These are phyloP conservation scores for Barypeithes pellucidus DNA, from an alignment of 2,888 invertebrate genomes.

Conservation along the genomic window DNA sequence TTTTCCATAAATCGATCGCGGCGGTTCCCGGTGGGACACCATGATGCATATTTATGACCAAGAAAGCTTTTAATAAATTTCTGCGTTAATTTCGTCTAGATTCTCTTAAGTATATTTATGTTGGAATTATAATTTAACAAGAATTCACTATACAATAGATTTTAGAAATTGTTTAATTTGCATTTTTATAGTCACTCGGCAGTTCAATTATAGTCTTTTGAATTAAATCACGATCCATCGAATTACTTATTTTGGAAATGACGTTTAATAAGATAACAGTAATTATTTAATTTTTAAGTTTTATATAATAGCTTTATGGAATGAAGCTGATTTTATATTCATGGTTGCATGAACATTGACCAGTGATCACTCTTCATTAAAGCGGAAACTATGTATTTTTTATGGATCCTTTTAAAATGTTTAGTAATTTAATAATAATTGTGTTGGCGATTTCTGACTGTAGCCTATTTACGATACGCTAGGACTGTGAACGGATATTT, in stretches of 20 bases:
- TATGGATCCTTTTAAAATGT: neutral
- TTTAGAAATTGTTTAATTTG: neutral
- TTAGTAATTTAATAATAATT: neutral
- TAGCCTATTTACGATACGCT: too few relatives aligned
- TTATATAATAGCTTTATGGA: too few relatives aligned
- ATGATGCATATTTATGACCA: too few relatives aligned
- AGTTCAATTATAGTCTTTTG: conserved; percentile 4
- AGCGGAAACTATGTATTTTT: neutral
- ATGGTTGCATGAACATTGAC: too few relatives aligned
- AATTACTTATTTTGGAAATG: conserved; percentile 6
- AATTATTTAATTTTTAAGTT: neutral
- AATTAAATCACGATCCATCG: conserved; percentile 6
- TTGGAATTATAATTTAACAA: neutral
- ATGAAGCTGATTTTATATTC: neutral
- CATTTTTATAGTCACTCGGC: neutral
- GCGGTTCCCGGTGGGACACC: too few relatives aligned
- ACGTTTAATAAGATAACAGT: neutral
- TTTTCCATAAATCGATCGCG: too few relatives aligned
- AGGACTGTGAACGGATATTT: too few relatives aligned
- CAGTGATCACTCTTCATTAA: neutral
- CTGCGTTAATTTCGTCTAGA: neutral
- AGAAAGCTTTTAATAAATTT: too few relatives aligned
- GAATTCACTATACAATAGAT: neutral
- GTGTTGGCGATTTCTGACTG: too few relatives aligned
- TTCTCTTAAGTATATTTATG: neutral